phyloP scores from a whole-genome alignment of 2,888 invertebrate species.

The Polyommatus iphigenia region DNA sequence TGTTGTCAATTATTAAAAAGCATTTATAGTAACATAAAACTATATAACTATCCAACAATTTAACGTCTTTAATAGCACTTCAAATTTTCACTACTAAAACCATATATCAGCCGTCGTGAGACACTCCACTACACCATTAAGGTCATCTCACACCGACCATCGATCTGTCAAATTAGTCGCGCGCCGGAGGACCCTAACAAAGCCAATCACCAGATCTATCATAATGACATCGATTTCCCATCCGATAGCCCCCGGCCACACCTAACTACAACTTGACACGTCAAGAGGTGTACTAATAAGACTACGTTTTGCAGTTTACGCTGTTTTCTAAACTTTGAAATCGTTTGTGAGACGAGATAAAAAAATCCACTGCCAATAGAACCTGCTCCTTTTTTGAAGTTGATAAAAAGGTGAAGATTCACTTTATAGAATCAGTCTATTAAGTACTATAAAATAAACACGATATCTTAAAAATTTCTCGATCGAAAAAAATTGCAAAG shows the following conservation, averaged over 20 bases:
- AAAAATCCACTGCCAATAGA: not conserved
- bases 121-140: conserved; percentile 50
- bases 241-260: conserved; percentile 51
- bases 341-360: not conserved
- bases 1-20: not conserved
- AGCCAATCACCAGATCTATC: conserved; percentile 78
- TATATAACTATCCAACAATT: conserved; percentile 74
- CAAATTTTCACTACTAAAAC: not conserved
- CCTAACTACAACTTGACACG: conserved; percentile 14
- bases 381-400: too few species aligned
- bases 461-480: too few species aligned
- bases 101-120: conserved; percentile 49
- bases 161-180: conserved; percentile 76
- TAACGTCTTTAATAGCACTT: conserved; percentile 43
- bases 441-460: too few species aligned
- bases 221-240: conserved; percentile 77
- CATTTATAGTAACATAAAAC: not conserved
- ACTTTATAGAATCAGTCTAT: too few species aligned
- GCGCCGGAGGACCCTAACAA: conserved; percentile 70
- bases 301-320: not conserved
- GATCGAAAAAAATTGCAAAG: too few species aligned
- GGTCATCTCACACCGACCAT: conserved; percentile 59
- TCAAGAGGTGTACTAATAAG: conserved; percentile 22
- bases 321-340: not conserved
- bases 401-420: too few species aligned